Evolutionary conservation across 2,113 vertebrate species (phyloP), one percentile per base, ranked within the genome.

Genomic region (Hymenochirus boettgeri): DNA sequence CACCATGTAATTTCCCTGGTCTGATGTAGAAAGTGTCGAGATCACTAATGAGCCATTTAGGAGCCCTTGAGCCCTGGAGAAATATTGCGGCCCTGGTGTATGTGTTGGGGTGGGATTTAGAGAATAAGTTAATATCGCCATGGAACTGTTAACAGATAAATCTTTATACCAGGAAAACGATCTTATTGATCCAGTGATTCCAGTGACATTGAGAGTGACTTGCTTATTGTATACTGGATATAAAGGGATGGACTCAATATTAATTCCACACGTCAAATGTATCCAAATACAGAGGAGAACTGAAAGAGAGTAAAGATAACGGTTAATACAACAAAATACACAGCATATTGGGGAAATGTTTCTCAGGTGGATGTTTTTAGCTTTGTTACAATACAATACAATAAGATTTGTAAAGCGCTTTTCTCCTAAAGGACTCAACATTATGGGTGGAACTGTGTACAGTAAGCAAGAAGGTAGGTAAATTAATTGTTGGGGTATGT

Each of bases 181-280:
- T 8, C 3, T 13, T 15, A 66, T 27, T 3, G 10, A 42, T 21
- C 39, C 51, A 46, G 23, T 64, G 39, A 46, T 29, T 9, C 50
- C 59, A 35, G 53, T 57, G 31, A 65, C 21, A 48, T 25, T 65
- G n/a, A 65, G 62, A 22, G 39, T 65, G 19, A 65, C 62, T 5
- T 52, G 24, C 31, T 47, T 25, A 46, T 22, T 15, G 13, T 25
- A 12, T n/a, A 24, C 42, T 6, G 63, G 63, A 37, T 65, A 37
- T 29, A 33, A 35, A 63, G 61, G 61, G 35, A 55, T 46, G 24
- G 26, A 25, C 35, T 57, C 39, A 7, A 65, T 48, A 48, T 1
- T 18, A 6, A 24, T 9, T 48, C 19, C 53, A 25, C 11, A 1
- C 27, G 39, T 26, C 19, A 31, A 4, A 31, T 57, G 26, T 37